phyloP scores from a whole-genome alignment of 1,140 invertebrate genomes.

The Nixonia krombeini region DNA sequence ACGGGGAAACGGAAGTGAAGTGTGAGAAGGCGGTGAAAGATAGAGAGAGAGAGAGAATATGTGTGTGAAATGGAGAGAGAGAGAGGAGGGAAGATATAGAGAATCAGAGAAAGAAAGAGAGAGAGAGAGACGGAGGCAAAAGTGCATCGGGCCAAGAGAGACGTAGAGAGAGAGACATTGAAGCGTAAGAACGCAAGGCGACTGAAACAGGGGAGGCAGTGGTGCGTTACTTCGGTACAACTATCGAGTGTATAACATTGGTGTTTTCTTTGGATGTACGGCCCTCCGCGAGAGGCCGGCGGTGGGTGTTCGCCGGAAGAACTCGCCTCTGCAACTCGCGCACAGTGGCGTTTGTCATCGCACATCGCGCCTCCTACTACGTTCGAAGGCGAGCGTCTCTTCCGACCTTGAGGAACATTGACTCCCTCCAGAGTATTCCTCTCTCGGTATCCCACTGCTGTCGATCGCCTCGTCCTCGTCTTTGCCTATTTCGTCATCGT shows the following conservation, averaged over 20 bases:
- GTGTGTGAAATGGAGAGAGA: too few species aligned
- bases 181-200: conserved; percentile 26
- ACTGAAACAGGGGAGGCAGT: conserved; percentile 64
- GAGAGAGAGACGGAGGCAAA: too few species aligned
- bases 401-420: neutral
- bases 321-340: too few species aligned
- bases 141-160: too few species aligned
- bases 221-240: conserved; percentile 64
- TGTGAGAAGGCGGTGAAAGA: conserved; percentile 2
- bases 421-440: neutral
- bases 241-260: conserved; percentile 36
- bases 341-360: conserved; percentile 6
- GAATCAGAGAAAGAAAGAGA: neutral
- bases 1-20: conserved; percentile 19
- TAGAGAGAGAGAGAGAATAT: neutral
- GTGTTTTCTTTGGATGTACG: conserved; percentile 34
- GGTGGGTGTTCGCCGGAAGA: neutral
- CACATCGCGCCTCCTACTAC: conserved; percentile 30
- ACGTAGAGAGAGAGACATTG: conserved; percentile 13
- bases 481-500: conserved; percentile 1
- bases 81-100: conserved; percentile 12
- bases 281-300: conserved; percentile 6
- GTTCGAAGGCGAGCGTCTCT: neutral
- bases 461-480: conserved; percentile 1
- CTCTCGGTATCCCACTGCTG: neutral